Evolutionary conservation across 2,888 invertebrate species (phyloP).

Genomic region (Troides aeacus): DNA sequence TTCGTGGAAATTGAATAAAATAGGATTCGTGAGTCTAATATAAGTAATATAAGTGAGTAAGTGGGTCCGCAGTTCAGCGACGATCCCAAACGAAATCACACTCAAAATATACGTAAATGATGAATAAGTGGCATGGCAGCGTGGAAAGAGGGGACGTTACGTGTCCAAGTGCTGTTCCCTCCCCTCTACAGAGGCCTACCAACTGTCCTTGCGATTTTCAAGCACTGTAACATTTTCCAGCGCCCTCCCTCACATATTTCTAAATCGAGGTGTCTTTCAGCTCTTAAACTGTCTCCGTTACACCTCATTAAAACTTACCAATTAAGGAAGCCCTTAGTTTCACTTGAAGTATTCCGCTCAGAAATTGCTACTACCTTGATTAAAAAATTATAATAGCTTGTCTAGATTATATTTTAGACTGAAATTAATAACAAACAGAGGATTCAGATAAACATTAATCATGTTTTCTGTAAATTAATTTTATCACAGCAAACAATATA

Average conservation of each 20-base stretch:
- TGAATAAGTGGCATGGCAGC: conserved; percentile 63
- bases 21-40: conserved; percentile 65
- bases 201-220: conserved; percentile 61
- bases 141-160: conserved; percentile 52
- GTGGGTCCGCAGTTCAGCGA: conserved; percentile 57
- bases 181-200: conserved; percentile 45
- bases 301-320: conserved; percentile 34
- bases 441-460: conserved; percentile 28
- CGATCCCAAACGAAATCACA: conserved; percentile 74
- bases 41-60: conserved; percentile 69
- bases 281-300: conserved; percentile 48
- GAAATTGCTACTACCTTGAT: too few relatives aligned
- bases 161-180: conserved; percentile 66
- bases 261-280: conserved; percentile 49
- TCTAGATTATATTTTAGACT: background rate
- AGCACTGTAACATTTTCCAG: conserved; percentile 62
- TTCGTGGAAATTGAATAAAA: conserved; percentile 65
- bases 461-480: conserved; percentile 23
- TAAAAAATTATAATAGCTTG: background rate
- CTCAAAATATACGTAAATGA: conserved; percentile 76
- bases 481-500: conserved; percentile 25
- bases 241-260: conserved; percentile 51
- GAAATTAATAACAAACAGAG: conserved; percentile 17
- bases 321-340: conserved; percentile 26
- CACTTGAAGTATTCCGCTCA: conserved; percentile 1